Evolutionary conservation across 2,797 vertebrate genomes (phyloP).

Genomic region (Neosilurus mollespiculum): DNA sequence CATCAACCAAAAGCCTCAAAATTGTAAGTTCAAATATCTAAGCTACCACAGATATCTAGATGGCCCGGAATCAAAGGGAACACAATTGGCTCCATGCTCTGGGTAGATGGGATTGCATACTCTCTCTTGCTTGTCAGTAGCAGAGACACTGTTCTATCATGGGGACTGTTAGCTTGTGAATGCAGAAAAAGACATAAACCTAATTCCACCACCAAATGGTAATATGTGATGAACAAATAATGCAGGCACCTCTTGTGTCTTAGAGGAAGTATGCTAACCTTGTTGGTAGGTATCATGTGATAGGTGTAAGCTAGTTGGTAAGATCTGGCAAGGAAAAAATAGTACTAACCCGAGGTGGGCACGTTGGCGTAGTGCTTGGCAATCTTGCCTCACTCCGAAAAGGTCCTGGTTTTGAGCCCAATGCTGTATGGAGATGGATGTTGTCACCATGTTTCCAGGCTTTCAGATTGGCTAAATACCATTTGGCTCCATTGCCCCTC

Average conservation of each 20-base stretch:
- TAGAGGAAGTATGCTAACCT: neutral
- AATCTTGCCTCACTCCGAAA: too few relatives aligned
- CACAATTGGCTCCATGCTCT: neutral
- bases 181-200: neutral
- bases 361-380: too few relatives aligned
- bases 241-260: neutral
- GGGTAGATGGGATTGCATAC: neutral
- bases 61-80: neutral
- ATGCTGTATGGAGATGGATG: too few relatives aligned
- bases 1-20: neutral
- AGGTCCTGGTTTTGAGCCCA: too few relatives aligned
- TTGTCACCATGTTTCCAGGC: too few relatives aligned
- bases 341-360: too few relatives aligned
- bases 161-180: neutral
- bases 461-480: too few relatives aligned
- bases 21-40: neutral
- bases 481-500: too few relatives aligned
- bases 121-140: neutral
- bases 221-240: neutral
- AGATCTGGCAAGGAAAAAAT: neutral
- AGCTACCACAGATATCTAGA: neutral
- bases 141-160: neutral
- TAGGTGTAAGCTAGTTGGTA: neutral
- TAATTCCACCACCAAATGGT: neutral
- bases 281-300: neutral